Evolutionary conservation across 2,797 vertebrate genomes (phyloP), one percentile per base, ranked within the genome.

Genomic region (Silurus aristotelis): DNA sequence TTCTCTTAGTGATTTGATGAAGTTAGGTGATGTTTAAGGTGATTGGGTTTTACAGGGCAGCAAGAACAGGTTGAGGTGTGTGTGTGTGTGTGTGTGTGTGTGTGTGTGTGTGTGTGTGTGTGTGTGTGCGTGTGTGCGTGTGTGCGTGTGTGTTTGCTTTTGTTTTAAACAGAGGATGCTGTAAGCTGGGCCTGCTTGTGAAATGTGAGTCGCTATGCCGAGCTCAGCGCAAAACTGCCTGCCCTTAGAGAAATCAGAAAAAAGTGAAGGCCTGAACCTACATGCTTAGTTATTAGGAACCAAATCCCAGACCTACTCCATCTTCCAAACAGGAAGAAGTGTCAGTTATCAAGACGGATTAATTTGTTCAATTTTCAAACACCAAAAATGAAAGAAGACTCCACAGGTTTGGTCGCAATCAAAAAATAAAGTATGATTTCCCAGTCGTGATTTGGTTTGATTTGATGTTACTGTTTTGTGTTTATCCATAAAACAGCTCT

Each of bases 1-100:
- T 31, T 31, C 94, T 96, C 92, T 95, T 94, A 93, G 93, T 93
- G 92, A 95, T 95, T 95, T 96, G 93, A 96, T 92, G 90, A 96
- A 94, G 92, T 93, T 96, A 94, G 95, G 95, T 94, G 91, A 55
- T 76, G 75, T 95, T 95, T 93, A 90, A 92, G 91, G 93, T 92
- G 92, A 91, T 92, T 92, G 93, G 93, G 92, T 94, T 94, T 93
- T 90, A 82, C 80, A 90, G 90, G 91, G 91, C 88, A 92, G 89
- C 85, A 90, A 89, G 78, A 86, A 89, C 38, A 91, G 83, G 81
- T 87, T 63, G 20, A 64, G 91, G 2, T 81, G 2, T 60, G 55
- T 31, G 75, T 60, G 72, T 60, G 58, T 60, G 58, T 60, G 58
- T 60, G 58, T 60, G 58, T 60, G 58, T 60, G 58, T 60, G 58